phyloP scores from a whole-genome alignment of 1,140 invertebrate genomes.

The Heliconius melpomene region DNA sequence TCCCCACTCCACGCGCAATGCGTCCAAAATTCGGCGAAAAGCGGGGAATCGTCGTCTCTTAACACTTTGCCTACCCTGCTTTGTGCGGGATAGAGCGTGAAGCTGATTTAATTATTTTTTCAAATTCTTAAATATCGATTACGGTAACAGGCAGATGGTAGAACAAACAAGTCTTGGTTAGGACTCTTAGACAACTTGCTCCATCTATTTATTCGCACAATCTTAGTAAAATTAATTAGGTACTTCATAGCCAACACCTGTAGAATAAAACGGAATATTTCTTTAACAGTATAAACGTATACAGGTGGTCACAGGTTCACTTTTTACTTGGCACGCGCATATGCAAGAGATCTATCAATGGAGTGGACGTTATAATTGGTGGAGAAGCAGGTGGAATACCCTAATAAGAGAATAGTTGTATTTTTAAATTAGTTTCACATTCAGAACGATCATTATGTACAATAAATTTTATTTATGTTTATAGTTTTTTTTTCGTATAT shows the following conservation, averaged over 20 bases:
- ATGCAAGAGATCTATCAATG: conserved; percentile 59
- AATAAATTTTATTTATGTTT: conserved; percentile 38
- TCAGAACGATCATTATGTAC: conserved; percentile 33
- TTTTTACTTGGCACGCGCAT: conserved; percentile 53
- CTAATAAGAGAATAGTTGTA: conserved; percentile 51
- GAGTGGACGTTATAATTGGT: conserved; percentile 58
- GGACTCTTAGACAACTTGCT: not conserved
- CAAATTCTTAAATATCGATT: not conserved
- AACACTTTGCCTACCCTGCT: no score
- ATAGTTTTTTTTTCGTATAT: conserved; percentile 14
- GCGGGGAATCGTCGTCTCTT: no score
- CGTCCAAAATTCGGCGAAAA: no score
- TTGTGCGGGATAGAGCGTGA: no score
- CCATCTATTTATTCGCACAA: not conserved
- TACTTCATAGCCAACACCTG: not conserved
- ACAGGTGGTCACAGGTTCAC: conserved; percentile 37
- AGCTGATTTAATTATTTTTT: no score
- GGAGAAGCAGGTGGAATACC: conserved; percentile 61
- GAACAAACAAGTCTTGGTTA: not conserved
- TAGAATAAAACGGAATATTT: conserved; percentile 14
- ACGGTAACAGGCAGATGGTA: not conserved
- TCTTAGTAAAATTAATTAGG: conserved; percentile 5
- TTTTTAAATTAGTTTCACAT: conserved; percentile 40
- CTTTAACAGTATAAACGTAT: conserved; percentile 2
- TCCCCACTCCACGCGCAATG: no score